Evolutionary conservation across 1,140 invertebrate species (phyloP), one percentile per base, ranked within the genome.

Genomic region (Bathynomus jamesi): DNA sequence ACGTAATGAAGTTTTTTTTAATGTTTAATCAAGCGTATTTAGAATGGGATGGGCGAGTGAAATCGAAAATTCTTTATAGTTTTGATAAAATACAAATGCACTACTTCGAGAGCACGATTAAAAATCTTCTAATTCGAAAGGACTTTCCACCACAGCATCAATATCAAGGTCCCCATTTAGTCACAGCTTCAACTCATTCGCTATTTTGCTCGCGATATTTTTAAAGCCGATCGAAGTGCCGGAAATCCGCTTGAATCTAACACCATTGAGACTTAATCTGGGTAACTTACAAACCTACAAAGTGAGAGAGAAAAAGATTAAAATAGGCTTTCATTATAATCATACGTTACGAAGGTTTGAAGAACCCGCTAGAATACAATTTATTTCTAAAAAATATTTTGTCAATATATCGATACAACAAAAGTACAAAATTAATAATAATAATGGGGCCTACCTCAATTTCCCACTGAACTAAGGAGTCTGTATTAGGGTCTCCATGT

Each of bases 191-290:
- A 99, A 89, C 85, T 99, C 97, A 87, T 99, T 99, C 78, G 96
- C 96, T 84, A 99, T 98, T 87, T 99, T 99, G 76, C 95, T 98
- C 81, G 97, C 98, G 88, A 99, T 99, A 86, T 99, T 99, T 85
- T 99, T 99, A 89, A 99, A 99, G 80, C 96, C 96, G 85, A 99
- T 99, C 80, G 96, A 99, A 71, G 97, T 99, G 80, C 98, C 98
- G 78, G 95, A 96, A 85, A 99, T 99, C 80, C 98, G 88, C 85
- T 99, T 99, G 84, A 99, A 99, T 68, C 97, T 91, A 66, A 99
- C 97, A 67, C 98, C 98, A 83, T 99, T 99, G 71, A 99, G 87
- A 68, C 95, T 98, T 67, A 99, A 88, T 65, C 98, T 87, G 61
- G 98, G 98, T 82, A 99, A 85, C 86, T 99, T 99, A 87, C 98